Evolutionary conservation across 2,797 vertebrate species (phyloP).

Genomic region (Melanotaenia parkinsoni): DNA sequence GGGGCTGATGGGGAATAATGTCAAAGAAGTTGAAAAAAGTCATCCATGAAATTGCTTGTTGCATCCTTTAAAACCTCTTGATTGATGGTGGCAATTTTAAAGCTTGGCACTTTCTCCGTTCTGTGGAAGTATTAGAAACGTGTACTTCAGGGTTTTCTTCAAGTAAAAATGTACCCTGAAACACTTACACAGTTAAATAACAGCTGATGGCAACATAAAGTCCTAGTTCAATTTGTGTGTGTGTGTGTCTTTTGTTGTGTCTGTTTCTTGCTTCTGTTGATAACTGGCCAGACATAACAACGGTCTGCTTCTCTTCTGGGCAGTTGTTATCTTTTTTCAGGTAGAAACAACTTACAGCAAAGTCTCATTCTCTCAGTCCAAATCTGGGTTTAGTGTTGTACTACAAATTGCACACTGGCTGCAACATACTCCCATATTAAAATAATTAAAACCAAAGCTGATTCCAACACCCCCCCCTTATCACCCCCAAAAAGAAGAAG

Average conservation of each 20-base stretch:
- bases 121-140: slow-evolving; percentile 65
- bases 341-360: not conserved
- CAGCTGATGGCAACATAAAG: slow-evolving; percentile 51
- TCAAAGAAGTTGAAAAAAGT: slow-evolving; percentile 72
- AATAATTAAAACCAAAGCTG: slow-evolving; percentile 1
- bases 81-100: slow-evolving; percentile 83
- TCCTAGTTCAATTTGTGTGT: slow-evolving; percentile 14
- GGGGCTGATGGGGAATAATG: slow-evolving; percentile 69
- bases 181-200: slow-evolving; percentile 55
- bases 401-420: slow-evolving; percentile 12
- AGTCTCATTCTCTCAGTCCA: not conserved
- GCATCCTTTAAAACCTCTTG: slow-evolving; percentile 75
- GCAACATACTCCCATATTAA: not conserved
- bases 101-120: slow-evolving; percentile 70
- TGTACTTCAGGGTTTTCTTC: slow-evolving; percentile 54
- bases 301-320: slow-evolving; percentile 1
- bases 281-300: slow-evolving; percentile 21
- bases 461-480: not conserved
- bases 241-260: slow-evolving; percentile 17
- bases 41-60: slow-evolving; percentile 76
- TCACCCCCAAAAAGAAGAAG: slow-evolving; percentile 12
- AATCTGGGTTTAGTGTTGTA: not conserved
- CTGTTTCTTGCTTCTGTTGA: slow-evolving; percentile 25
- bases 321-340: not conserved
- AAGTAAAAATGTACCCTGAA: slow-evolving; percentile 51